Evolutionary conservation across 2,797 vertebrate species (phyloP), one percentile per base, ranked within the genome.

Genomic region (Hoplostethus atlanticus): DNA sequence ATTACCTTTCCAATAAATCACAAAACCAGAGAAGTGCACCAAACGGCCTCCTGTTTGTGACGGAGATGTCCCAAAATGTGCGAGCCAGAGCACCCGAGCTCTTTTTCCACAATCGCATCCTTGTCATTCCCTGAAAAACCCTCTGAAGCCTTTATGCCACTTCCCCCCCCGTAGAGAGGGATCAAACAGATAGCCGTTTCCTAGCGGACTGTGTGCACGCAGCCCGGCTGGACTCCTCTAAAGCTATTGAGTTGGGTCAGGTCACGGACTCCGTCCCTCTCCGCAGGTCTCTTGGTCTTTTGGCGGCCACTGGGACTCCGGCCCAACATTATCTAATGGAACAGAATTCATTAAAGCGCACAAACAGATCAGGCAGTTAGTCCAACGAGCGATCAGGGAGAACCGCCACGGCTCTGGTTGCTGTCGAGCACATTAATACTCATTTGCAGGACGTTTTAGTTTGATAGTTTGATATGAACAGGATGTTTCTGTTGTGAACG

Each of bases 371-470:
- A n/a, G 38, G 51, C 7, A 15, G 46, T 65, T 51, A 57, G 16
- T 30, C 46, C n/a, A 71, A 56, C 1, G 47, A 55, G 30, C 51
- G 17, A 7, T 21, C 8, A 12, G 31, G 36, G 54, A n/a, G 61
- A 69, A 21, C 30, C 46, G 53, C 68, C 52, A 47, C 54, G 56
- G 34, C 58, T 65, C 60, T 76, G 76, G 48, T 73, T 72, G 73
- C 75, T 47, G 58, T 77, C 71, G 56, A 40, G 52, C 6, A 54
- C 52, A n/a, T 44, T n/a, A 65, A n/a, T 34, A 12, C 56, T 12
- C 11, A 68, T 62, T 48, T 25, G 34, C 51, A 34, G 25, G 50
- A 42, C 11, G 54, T 55, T 28, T 30, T 21, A 21, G 47, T 70
- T 59, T 55, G 47, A 65, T 21, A 21, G 47, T 70, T 59, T 55